Evolutionary conservation across 2,888 invertebrate genomes (phyloP).

Genomic region (Leistus spinibarbis): DNA sequence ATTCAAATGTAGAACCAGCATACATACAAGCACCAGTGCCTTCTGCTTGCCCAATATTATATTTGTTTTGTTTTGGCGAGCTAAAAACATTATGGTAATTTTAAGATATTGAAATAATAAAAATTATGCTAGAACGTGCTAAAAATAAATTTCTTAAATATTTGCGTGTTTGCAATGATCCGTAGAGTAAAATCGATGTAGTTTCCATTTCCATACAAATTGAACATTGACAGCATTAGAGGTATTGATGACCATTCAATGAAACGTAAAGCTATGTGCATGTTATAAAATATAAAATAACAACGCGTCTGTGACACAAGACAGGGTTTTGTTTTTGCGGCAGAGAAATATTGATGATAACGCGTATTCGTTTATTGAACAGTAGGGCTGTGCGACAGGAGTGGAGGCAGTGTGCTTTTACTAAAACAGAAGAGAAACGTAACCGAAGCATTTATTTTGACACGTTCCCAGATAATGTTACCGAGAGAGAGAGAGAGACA

Average conservation of each 20-base stretch:
- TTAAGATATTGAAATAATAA: no score
- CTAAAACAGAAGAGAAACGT: background rate
- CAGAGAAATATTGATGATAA: slow-evolving; percentile 11
- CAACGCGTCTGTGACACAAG: background rate
- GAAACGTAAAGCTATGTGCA: background rate
- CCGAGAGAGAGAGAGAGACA: background rate
- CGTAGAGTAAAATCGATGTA: background rate
- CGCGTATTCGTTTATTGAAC: slow-evolving; percentile 25
- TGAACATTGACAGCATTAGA: slow-evolving; percentile 8
- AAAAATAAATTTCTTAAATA: no score
- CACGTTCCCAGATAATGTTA: slow-evolving; percentile 24
- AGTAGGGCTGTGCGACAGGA: background rate
- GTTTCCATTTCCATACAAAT: background rate
- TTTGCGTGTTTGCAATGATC: background rate
- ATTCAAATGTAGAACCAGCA: slow-evolving; percentile 23
- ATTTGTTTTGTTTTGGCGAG: no score
- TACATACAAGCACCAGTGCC: background rate
- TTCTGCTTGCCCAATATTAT: no score
- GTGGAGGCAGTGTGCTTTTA: background rate
- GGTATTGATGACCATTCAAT: background rate
- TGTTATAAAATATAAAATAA: background rate
- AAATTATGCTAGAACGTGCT: no score
- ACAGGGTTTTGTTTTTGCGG: slow-evolving; percentile 18
- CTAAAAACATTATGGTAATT: no score
- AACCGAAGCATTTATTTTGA: slow-evolving; percentile 9